These are phyloP conservation scores for Graphium colonna DNA, from an alignment of 2,888 invertebrate species.

Conservation along the genomic window DNA sequence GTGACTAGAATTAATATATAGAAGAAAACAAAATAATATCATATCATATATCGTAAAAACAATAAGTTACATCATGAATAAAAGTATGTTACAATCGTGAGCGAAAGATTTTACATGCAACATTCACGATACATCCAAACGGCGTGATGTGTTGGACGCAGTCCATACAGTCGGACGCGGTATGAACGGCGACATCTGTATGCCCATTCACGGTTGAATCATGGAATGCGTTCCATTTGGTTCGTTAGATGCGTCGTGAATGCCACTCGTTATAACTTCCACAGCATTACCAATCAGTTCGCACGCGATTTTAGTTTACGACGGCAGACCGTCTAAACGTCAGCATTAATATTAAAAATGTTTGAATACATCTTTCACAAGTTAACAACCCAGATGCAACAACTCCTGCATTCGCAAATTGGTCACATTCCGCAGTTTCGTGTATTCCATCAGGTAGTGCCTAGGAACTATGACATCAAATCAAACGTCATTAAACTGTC, in stretches of 20 bases:
- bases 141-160: too few species aligned
- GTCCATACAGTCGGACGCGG: too few species aligned
- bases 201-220: too few species aligned
- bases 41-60: constrained; percentile 17
- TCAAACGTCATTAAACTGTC: constrained; percentile 1
- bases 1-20: constrained; percentile 65
- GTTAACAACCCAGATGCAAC: not conserved
- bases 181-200: too few species aligned
- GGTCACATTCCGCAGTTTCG: constrained; percentile 7
- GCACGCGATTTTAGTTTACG: too few species aligned
- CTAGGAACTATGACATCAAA: constrained; percentile 20
- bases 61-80: constrained; percentile 20
- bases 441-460: constrained; percentile 11
- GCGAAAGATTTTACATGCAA: not conserved
- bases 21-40: constrained; percentile 35
- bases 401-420: not conserved
- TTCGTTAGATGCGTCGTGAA: too few species aligned
- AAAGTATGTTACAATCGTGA: not conserved
- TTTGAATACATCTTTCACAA: too few species aligned
- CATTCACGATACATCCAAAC: too few species aligned
- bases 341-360: too few species aligned
- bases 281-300: too few species aligned
- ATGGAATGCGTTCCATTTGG: too few species aligned
- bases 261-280: not conserved
- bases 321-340: not conserved